Conservation (phyloP, 1,140 invertebrate species). For the Neuroterus valhalla region DNA sequence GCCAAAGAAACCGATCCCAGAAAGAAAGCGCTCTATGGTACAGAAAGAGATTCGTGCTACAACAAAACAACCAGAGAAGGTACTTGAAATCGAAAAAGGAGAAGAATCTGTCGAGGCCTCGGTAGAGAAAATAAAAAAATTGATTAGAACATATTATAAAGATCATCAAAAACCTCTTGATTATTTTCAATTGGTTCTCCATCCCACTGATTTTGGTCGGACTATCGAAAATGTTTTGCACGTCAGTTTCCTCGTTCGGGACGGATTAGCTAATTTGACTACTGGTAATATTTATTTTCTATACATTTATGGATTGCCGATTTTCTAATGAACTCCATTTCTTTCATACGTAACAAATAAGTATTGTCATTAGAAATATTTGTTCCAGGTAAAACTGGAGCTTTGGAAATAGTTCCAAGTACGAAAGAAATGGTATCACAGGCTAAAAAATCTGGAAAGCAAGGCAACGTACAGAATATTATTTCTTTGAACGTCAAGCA, state of each 20-base stretch:
- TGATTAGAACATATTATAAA: conserved; percentile 62
- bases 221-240: conserved; percentile 85
- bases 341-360: neutral
- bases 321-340: neutral
- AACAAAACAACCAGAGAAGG: conserved; percentile 56
- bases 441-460: conserved; percentile 51
- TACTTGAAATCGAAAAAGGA: conserved; percentile 51
- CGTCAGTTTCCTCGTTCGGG: conserved; percentile 80
- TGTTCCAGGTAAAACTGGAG: conserved; percentile 58
- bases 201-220: conserved; percentile 80
- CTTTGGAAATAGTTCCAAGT: conserved; percentile 63
- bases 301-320: conserved; percentile 8
- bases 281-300: conserved; percentile 65
- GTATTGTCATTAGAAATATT: conserved; percentile 9
- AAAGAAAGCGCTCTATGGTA: neutral
- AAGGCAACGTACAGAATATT: conserved; percentile 68
- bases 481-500: conserved; percentile 69
- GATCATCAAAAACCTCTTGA: conserved; percentile 74
- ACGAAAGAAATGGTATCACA: conserved; percentile 53
- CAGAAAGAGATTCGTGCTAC: conserved; percentile 39
- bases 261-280: conserved; percentile 73
- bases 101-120: conserved; percentile 57
- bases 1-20: conserved; percentile 46
- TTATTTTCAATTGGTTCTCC: conserved; percentile 81
- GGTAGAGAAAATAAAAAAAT: conserved; percentile 54